Conservation (phyloP, 1,140 invertebrate species). For the Conus betulinus region DNA sequence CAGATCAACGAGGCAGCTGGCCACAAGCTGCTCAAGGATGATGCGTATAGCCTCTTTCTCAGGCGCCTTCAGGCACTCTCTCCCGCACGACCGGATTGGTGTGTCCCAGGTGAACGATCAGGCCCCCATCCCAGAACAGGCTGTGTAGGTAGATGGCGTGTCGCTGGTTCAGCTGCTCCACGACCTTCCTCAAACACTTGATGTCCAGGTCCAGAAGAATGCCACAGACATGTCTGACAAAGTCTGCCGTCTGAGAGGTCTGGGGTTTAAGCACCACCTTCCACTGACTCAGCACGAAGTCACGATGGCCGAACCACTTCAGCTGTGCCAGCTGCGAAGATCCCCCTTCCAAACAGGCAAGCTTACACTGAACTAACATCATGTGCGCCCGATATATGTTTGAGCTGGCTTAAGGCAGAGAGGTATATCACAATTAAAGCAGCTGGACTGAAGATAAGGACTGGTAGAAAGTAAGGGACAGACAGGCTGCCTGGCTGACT, state of each 20-base stretch:
- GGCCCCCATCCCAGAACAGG: background rate
- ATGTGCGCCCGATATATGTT: too few species aligned
- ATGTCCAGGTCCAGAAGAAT: background rate
- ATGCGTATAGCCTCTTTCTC: background rate
- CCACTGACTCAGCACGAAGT: background rate
- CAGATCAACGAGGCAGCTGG: background rate
- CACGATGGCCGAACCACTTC: background rate
- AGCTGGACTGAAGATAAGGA: too few species aligned
- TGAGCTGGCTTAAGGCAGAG: too few species aligned
- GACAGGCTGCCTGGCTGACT: too few species aligned
- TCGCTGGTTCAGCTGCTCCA: background rate
- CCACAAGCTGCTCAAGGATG: background rate
- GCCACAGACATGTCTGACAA: background rate
- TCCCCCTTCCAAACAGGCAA: background rate
- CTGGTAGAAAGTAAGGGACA: too few species aligned
- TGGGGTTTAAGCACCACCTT: background rate
- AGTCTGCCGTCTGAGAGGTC: background rate
- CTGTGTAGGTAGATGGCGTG: constrained; percentile 13
- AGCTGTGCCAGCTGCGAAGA: background rate
- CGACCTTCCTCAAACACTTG: background rate
- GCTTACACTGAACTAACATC: too few species aligned
- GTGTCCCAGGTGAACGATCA: constrained; percentile 21
- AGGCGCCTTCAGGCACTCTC: background rate
- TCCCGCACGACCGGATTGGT: background rate
- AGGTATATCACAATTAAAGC: too few species aligned